Conservation (phyloP, 2,113 vertebrate species). For the Lophotis ruficrista region DNA sequence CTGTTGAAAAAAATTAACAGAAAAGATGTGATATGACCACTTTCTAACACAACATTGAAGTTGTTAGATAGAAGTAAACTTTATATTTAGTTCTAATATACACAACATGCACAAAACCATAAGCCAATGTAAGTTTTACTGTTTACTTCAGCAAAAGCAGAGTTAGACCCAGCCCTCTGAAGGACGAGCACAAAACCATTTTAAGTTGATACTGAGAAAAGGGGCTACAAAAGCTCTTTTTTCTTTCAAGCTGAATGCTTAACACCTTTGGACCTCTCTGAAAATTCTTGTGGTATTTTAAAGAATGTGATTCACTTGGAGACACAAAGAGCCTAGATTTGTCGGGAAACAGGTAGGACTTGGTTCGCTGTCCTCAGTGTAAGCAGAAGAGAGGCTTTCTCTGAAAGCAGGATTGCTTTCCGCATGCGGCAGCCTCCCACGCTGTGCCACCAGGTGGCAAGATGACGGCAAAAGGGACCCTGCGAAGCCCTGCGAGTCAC, state of each 20-base stretch:
- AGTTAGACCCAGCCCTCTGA: background rate
- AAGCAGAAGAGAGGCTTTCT: background rate
- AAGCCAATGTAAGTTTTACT: background rate
- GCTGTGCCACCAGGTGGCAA: conserved; percentile 60
- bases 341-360: background rate
- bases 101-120: background rate
- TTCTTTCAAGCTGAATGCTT: background rate
- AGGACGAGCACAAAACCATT: background rate
- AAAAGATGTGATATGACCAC: background rate
- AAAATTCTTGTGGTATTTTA: conserved; percentile 15
- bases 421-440: background rate
- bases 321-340: background rate
- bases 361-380: fast-evolving
- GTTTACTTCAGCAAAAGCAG: background rate
- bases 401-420: background rate
- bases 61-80: background rate
- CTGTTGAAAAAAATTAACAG: background rate
- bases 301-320: background rate
- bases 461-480: background rate
- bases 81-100: background rate
- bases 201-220: background rate
- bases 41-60: background rate
- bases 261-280: background rate
- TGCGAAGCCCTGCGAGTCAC: background rate
- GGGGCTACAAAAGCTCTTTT: background rate